Base-by-base conservation (phyloP, 2,113 vertebrate genomes). In the Gnathonemus longibarbis region DNA sequence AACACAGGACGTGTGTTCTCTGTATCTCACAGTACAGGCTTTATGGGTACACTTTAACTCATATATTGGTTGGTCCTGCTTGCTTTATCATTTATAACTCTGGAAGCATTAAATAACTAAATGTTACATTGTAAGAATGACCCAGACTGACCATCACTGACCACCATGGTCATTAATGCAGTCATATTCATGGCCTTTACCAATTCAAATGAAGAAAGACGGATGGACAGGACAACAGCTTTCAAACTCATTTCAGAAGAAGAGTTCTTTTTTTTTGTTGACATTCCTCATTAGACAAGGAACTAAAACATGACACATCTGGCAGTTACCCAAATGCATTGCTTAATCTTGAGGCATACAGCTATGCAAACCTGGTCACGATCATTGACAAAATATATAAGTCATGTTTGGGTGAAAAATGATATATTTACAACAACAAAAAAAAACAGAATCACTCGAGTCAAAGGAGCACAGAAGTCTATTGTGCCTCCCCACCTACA, bases 291-390 rank as follows among this genome's bases (percentile, higher is more conserved):
- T n/a, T 35, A 9, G 27, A 53, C 50, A 56, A 88, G 53, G 87
- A 58, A 62, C 31, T 62, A 89, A 49, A 49, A 89, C 24, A 49
- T 39, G 88, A 77, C 45, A 49, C 88, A 21, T 15, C 27, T n/a
- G 84, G 56, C 83, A 46, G 35, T 39, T 48, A 70, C 15, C 27
- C 27, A 86, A 19, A 86, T 39, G 24, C 50, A n/a, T 87, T 45
- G 39, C 31, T 86, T 70, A 48, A 86, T 90, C 58, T 49, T 90
- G 27, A 3, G 0, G 3, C 58, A 92, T 92, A 92, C 93, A 93
- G 24, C 27, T 89, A 19, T 89, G 62, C 45, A 84, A 17, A 62
- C 87, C 42, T 87, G 58, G 62, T 8, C 21, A 24, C n/a, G 27
- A 24, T 50, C 89, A 90, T 80, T 80, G 74, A 80, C 74, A 80